Evolutionary conservation across 2,888 invertebrate species (phyloP), one percentile per base, ranked within the genome.

Genomic region (Diadegma fenestrale): DNA sequence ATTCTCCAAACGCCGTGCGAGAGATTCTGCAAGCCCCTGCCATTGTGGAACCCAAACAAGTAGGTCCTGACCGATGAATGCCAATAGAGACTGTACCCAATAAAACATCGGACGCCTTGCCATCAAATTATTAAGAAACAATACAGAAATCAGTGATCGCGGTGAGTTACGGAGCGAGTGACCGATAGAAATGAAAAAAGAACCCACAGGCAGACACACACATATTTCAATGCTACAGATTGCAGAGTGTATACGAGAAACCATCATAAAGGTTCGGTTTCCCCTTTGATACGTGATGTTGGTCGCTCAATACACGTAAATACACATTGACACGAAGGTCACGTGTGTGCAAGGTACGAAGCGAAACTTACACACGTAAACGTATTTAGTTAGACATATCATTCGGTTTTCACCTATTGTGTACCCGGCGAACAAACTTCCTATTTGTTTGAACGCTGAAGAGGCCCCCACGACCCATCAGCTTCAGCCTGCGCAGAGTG

Each of bases 371-470:
- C 88, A 91, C 90, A 89, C 89, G 89, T 90, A 90, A 92, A 92
- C 92, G 91, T 91, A 92, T 93, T 93, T 91, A 92, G 93, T 93
- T 92, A 91, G 92, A 93, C 92, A 91, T 93, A 93, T 93, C 93
- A 92, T 93, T 93, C 92, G 93, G 92, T 93, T 93, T 93, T 91
- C 88, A 92, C 89, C 92, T 91, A 94, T 93, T 93, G 92, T 92
- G 87, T 88, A 88, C 87, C 84, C 90, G 87, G 88, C 88, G 90
- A 92, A 90, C 93, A 92, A 93, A 93, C 93, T 94, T 93, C 90
- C 91, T 91, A 93, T 93, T 93, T 93, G 93, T 93, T 93, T 91
- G 91, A 92, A 91, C 91, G 91, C 89, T 89, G 89, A 91, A 58
- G 90, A 88, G 83, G 88, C 86, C 89, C 88, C 87, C 86, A 82